Evolutionary conservation across 2,888 invertebrate genomes (phyloP).

Genomic region (Agrotis ipsilon): DNA sequence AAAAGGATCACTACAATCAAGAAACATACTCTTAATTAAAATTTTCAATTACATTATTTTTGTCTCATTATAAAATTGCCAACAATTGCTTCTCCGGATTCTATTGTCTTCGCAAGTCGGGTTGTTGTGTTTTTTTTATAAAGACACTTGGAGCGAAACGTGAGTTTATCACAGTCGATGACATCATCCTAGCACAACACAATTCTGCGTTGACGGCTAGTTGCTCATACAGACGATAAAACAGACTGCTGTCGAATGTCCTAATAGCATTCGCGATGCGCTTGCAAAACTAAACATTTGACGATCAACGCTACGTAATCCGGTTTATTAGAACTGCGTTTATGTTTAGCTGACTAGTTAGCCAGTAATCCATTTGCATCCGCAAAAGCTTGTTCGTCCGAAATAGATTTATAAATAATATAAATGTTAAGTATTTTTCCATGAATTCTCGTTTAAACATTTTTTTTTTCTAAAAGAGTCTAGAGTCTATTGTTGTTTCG

Average conservation of each 20-base stretch:
- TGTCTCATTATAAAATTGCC: too few species aligned
- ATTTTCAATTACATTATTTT: too few species aligned
- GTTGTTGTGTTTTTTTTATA: too few species aligned
- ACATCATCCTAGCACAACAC: background rate
- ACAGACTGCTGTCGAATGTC: slow-evolving; percentile 12
- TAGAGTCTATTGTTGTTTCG: too few species aligned
- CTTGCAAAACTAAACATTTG: slow-evolving; percentile 29
- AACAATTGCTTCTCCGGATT: too few species aligned
- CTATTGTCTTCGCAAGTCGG: too few species aligned
- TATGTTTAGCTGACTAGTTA: background rate
- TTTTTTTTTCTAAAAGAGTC: too few species aligned
- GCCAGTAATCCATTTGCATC: background rate
- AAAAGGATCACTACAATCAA: too few species aligned
- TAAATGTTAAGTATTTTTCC: background rate
- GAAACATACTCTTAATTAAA: too few species aligned
- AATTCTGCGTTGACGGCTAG: background rate
- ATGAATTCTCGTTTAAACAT: background rate
- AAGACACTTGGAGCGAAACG: too few species aligned
- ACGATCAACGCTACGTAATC: slow-evolving; percentile 33
- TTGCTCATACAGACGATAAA: slow-evolving; percentile 15
- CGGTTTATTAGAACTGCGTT: slow-evolving; percentile 22
- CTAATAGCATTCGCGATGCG: slow-evolving; percentile 20
- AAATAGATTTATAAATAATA: background rate
- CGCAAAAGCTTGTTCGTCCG: background rate
- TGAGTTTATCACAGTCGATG: background rate